Evolutionary conservation across 2,113 vertebrate genomes (phyloP).

Genomic region (Lophochroa leadbeateri): DNA sequence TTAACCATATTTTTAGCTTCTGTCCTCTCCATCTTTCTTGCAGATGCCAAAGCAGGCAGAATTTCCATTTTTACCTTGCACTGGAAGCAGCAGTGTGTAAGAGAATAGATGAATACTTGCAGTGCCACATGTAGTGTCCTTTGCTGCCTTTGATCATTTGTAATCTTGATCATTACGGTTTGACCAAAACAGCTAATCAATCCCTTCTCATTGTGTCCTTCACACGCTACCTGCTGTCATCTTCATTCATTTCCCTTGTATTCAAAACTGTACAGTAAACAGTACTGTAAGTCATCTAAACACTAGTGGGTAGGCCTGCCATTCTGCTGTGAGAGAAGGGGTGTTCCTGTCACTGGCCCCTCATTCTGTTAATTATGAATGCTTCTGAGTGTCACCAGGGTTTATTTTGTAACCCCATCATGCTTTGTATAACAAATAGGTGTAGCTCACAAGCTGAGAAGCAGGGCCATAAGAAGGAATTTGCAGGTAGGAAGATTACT

Average conservation of each 20-base stretch:
- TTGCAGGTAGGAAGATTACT: not conserved
- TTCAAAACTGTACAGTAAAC: conserved; percentile 3
- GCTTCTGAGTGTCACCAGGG: not conserved
- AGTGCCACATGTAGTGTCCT: not conserved
- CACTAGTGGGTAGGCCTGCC: not conserved
- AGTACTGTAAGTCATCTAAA: not conserved
- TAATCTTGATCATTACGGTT: conserved; percentile 42
- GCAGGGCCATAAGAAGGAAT: not conserved
- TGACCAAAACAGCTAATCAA: conserved; percentile 54
- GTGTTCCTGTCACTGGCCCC: not conserved
- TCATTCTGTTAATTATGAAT: not conserved
- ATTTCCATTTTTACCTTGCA: not conserved
- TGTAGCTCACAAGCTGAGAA: not conserved
- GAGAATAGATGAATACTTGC: conserved; percentile 4
- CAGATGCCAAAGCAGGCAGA: not conserved
- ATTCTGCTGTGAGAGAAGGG: not conserved
- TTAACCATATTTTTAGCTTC: conserved; percentile 17
- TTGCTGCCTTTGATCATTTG: conserved; percentile 53
- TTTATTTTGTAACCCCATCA: not conserved
- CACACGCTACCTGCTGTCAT: not conserved
- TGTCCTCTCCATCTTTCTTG: not conserved
- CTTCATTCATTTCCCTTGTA: not conserved
- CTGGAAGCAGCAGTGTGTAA: conserved; percentile 8
- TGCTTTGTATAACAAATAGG: not conserved
- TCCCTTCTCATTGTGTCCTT: conserved; percentile 29